Base-by-base conservation (phyloP, 1,140 invertebrate genomes). In the Zaprionus nigranus region DNA sequence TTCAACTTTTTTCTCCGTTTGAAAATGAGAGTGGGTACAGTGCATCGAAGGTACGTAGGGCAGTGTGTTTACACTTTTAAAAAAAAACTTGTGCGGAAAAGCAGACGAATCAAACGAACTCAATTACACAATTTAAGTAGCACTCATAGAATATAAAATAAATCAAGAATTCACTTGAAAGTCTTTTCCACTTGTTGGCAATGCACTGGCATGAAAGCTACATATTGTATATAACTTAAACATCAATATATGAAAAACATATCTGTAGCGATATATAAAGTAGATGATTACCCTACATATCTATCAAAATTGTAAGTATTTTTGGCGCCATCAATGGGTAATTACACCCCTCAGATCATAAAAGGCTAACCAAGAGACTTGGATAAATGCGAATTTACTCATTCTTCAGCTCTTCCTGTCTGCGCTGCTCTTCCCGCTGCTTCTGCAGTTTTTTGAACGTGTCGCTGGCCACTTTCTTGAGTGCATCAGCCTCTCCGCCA, bases 401-500 rank as follows among this genome's bases (percentile, higher is more conserved):
- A 17, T 68, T 3, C 2, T 75, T 30, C 2, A 58, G 34, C 2
- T 62, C 61, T 11, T 53, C 57, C 11, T 28, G 17, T 9, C 61
- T 36, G 13, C 56, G 28, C 20, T 54, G 58, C 17, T 78, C 71
- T 38, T 90, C 85, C 2, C 79, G 53, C 40, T 86, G 63, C 11
- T 74, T 57, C 36, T 88, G 84, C 84, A 72, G 75, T 0, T 68
- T 68, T 9, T 81, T 81, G 22, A 84, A 84, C 5, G 67, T 59
- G 6, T 87, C 84, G 51, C 67, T 73, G 53, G 92, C 92, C 51
- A 91, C 68, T 65, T 83, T 84, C 24, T 92, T 92, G 1, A 93
- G 75, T 2, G 79, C 60, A 7, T 92, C 91, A 5, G 79, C 70
- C 24, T 92, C 92, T 1, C 61, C 62, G 22, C 86, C 91, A 3